Evolutionary conservation across 2,797 vertebrate genomes (phyloP), one percentile per base, ranked within the genome.

Genomic region (Schizopygopsis pylzovi): DNA sequence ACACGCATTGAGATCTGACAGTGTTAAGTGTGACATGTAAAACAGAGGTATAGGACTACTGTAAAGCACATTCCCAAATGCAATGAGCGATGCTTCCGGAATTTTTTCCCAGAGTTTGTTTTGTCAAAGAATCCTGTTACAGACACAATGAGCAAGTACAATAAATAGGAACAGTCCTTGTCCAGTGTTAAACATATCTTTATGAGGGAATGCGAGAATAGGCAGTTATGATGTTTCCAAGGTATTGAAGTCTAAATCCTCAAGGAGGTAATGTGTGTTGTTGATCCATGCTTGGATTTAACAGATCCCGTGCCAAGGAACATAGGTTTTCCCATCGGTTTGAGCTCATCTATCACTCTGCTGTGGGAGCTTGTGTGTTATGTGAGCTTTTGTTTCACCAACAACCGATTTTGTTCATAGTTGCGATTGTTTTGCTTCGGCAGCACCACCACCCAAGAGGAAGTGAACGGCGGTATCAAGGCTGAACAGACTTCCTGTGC

Each of bases 401-500:
- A 61, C 22, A 81, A 71, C 33, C 63, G 37, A 83, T 89, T 90
- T 82, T 73, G 87, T 88, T 86, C 52, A 88, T 80, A 61, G 43
- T 78, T 81, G 79, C 15, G 73, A 89, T 88, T 90, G 89, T 91
- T 91, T 91, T 88, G 75, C 85, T 86, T 83, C 25, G n/a, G 52
- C 83, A 84, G 73, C 81, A 68, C 45, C 88, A 80, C 83, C 86
- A 73, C 87, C 87, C 87, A 70, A 85, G 47, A 90, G 91, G 91
- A 93, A 90, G 83, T 79, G 56, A 86, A 75, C 9, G 33, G 67
- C 81, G 73, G 71, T 92, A 92, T 92, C 92, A 90, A 92, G 86
- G 82, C 71, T 33, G 81, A 87, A 67, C 92, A 93, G 85, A 89
- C 87, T 92, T 93, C 92, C 92, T 90, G 80, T 80, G 73, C 77